phyloP scores from a whole-genome alignment of 2,888 invertebrate species.

The Copidosoma aretas region DNA sequence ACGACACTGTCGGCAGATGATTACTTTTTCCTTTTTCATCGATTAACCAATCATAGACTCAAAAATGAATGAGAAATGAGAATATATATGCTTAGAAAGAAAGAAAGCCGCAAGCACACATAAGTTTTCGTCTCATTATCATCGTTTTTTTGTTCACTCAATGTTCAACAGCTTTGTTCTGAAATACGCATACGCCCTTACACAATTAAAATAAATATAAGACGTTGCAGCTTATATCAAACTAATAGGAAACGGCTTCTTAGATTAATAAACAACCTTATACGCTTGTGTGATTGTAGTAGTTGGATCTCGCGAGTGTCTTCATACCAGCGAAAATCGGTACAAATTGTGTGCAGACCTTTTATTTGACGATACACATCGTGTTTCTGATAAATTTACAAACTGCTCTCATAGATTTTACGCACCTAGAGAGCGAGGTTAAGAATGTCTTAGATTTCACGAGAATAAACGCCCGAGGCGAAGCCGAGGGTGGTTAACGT shows the following conservation, averaged over 20 bases:
- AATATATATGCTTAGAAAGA: too few relatives aligned
- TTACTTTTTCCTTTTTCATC: conserved; percentile 7
- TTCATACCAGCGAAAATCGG: conserved; percentile 11
- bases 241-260: conserved; percentile 42
- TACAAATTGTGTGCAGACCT: conserved; percentile 1
- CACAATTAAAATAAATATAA: conserved; percentile 18
- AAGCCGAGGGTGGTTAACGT: too few relatives aligned
- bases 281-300: conserved; percentile 27
- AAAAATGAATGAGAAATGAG: conserved; percentile 28
- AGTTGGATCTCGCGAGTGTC: conserved; percentile 19
- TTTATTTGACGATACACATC: too few relatives aligned
- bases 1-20: conserved; percentile 12
- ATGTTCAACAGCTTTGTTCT: conserved; percentile 27
- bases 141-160: conserved; percentile 17
- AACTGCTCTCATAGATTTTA: too few relatives aligned
- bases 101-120: conserved; percentile 24
- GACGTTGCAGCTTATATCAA: conserved; percentile 39
- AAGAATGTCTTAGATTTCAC: too few relatives aligned
- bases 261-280: conserved; percentile 42
- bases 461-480: too few relatives aligned
- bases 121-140: conserved; percentile 5
- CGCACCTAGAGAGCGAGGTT: too few relatives aligned
- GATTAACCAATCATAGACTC: conserved; percentile 9
- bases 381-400: too few relatives aligned
- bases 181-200: conserved; percentile 16